Base-by-base conservation (phyloP, 1,140 invertebrate genomes). In the Drosophila nasuta region DNA sequence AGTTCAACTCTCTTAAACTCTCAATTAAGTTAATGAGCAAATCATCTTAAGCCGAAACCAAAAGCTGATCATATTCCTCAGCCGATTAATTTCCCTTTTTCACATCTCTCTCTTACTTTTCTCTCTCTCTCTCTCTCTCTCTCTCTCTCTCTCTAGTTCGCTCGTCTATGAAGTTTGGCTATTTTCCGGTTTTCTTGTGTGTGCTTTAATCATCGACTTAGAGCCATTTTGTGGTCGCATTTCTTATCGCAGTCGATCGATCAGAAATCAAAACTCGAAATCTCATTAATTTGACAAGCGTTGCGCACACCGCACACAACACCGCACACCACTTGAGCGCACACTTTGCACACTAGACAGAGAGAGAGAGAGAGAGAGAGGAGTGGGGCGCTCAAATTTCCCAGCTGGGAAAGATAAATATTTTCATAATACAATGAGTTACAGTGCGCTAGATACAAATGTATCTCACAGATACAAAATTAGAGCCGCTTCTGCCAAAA, bases 261-360 rank as follows among this genome's bases (percentile, higher is more conserved):
- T 87, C 83, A 87, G 80, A 87, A 88, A 87, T 87, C 83, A 87
- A 83, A 87, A 88, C 73, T 71, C 63, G 52, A 78, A 87, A 87
- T 87, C 83, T 83, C 83, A 87, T 87, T 87, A 87, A 87, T 83
- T 75, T 83, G 83, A 87, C 83, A 87, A 75, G 75, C 64, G 63
- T 54, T 76, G 74, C 38, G 35, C 64, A 68, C 67, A 56, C 33
- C 72, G 66, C 38, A 75, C 58, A 70, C 49, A 52, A 38, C 33
- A 15, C 46, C 49, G 52, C 59, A 69, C 49, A 64, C 51, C 49
- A 33, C 63, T 13, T 51, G 4, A 43, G 10, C 20, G 10, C 35
- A 17, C 64, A 66, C 64, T 67, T 67, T 25, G 52, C 64, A 62
- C 62, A 49, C 15, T 15, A 28, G 8, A 11, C 3, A 35, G 5